Evolutionary conservation across 2,888 invertebrate species (phyloP).

Genomic region (Drosophila subsilvestris): DNA sequence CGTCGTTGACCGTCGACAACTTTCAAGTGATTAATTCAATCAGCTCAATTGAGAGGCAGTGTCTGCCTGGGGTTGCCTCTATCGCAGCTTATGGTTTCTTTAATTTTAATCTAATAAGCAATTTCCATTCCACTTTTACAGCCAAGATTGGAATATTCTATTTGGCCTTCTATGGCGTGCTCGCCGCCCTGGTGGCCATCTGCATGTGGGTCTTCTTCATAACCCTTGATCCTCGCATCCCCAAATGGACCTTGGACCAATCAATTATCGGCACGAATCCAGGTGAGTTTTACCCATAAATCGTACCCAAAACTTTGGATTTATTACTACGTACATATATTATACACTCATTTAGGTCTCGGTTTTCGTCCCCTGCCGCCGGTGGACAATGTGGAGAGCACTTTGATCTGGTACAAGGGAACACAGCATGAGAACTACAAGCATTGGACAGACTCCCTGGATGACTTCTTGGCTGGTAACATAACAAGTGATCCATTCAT

Average conservation of each 20-base stretch:
- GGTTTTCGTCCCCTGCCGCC: slow-evolving; percentile 97
- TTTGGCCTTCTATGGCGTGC: slow-evolving; percentile 94
- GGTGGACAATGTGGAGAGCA: slow-evolving; percentile 94
- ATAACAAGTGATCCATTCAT: slow-evolving; percentile 6
- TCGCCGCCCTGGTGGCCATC: slow-evolving; percentile 96
- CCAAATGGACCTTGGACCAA: slow-evolving; percentile 93
- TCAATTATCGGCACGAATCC: slow-evolving; percentile 98
- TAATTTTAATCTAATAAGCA: slow-evolving; percentile 30
- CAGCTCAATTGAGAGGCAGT: slow-evolving; percentile 52
- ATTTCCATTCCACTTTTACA: slow-evolving; percentile 83
- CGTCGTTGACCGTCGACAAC: slow-evolving; percentile 53
- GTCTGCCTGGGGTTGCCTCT: slow-evolving; percentile 21
- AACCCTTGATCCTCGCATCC: slow-evolving; percentile 94
- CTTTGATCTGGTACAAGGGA: slow-evolving; percentile 97
- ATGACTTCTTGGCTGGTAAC: slow-evolving; percentile 91
- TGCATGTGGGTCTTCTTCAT: slow-evolving; percentile 98
- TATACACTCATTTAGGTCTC: slow-evolving; percentile 86
- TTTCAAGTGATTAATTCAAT: slow-evolving; percentile 71
- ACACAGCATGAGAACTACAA: slow-evolving; percentile 90
- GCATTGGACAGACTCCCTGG: slow-evolving; percentile 91
- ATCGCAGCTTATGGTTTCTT: slow-evolving; percentile 20
- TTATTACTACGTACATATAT: neutral
- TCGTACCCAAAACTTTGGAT: no score
- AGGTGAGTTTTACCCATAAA: slow-evolving; percentile 82
- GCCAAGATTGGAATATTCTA: slow-evolving; percentile 98